Conservation (phyloP, 2,113 vertebrate genomes). For the Colistium nudipinnis region DNA sequence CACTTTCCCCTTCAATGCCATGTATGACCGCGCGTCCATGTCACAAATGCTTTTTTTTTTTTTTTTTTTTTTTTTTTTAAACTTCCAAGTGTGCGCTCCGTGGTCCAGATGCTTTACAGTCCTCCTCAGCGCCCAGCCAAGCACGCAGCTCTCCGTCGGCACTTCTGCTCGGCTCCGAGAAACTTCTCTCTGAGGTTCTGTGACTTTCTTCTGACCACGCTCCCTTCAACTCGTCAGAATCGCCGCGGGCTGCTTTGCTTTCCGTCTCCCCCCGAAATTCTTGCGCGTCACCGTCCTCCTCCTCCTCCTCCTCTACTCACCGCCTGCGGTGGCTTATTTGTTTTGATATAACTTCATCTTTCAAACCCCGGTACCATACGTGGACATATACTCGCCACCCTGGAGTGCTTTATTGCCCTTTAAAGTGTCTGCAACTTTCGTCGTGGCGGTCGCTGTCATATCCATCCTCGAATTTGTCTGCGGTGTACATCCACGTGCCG, state of each 20-base stretch:
- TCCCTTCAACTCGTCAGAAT: slow-evolving; percentile 18
- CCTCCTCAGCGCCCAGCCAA: neutral
- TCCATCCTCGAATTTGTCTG: slow-evolving; percentile 26
- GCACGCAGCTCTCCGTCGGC: slow-evolving; percentile 4
- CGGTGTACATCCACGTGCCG: slow-evolving; percentile 19
- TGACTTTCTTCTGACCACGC: slow-evolving; percentile 29
- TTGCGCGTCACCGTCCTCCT: slow-evolving; percentile 31
- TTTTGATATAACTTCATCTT: too few relatives aligned
- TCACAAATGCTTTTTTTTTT: slow-evolving; percentile 8
- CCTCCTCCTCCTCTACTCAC: slow-evolving; percentile 5
- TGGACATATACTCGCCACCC: slow-evolving; percentile 4
- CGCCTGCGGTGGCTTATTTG: slow-evolving; percentile 57
- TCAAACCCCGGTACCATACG: neutral
- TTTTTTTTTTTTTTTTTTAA: too few relatives aligned
- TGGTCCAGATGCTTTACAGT: slow-evolving; percentile 20
- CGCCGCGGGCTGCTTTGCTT: slow-evolving; percentile 41
- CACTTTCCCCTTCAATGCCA: slow-evolving; percentile 21
- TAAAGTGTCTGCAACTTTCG: slow-evolving; percentile 17
- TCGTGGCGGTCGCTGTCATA: slow-evolving; percentile 1
- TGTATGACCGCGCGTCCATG: neutral
- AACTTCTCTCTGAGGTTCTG: slow-evolving; percentile 11
- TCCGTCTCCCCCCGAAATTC: slow-evolving; percentile 26
- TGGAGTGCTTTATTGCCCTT: slow-evolving; percentile 8
- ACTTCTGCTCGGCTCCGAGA: slow-evolving; percentile 15
- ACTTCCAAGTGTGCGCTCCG: too few relatives aligned